Conservation (phyloP, 2,888 invertebrate species). For the Xanthia togata region DNA sequence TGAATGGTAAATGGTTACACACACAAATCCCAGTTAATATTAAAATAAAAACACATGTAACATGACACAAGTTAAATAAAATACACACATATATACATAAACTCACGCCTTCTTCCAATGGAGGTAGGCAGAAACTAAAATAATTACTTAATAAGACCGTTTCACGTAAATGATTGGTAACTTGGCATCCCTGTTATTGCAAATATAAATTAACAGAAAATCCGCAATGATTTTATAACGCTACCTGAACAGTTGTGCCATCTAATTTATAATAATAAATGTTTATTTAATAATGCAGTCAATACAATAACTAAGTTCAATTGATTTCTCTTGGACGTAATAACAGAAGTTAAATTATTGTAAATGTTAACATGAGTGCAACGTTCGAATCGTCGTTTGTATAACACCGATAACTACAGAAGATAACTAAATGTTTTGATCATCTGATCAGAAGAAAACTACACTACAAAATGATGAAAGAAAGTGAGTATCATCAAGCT, state of each 20-base stretch:
- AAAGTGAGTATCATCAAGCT: not conserved
- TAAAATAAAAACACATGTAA: conserved; percentile 16
- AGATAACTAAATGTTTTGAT: not conserved
- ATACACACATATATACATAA: conserved; percentile 6
- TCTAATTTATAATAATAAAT: conserved; percentile 19
- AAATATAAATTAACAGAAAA: not conserved
- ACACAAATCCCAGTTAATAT: conserved; percentile 39
- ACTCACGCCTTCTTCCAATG: not conserved
- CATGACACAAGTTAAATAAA: conserved; percentile 12
- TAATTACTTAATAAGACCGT: conserved; percentile 19
- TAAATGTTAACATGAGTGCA: conserved; percentile 10
- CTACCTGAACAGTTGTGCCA: conserved; percentile 31
- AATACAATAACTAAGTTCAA: not conserved
- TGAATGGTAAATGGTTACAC: conserved; percentile 4
- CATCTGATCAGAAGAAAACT: not conserved
- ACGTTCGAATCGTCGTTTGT: not conserved
- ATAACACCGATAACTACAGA: not conserved
- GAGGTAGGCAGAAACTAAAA: conserved; percentile 16
- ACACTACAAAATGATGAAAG: not conserved
- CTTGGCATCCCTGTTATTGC: not conserved
- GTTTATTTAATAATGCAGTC: not conserved
- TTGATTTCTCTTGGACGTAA: not conserved
- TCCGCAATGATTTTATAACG: not conserved
- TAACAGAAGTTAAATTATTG: conserved; percentile 3
- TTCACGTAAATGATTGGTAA: not conserved